These are phyloP conservation scores for Tenebrio molitor DNA, from an alignment of 1,140 invertebrate genomes.

Conservation along the genomic window DNA sequence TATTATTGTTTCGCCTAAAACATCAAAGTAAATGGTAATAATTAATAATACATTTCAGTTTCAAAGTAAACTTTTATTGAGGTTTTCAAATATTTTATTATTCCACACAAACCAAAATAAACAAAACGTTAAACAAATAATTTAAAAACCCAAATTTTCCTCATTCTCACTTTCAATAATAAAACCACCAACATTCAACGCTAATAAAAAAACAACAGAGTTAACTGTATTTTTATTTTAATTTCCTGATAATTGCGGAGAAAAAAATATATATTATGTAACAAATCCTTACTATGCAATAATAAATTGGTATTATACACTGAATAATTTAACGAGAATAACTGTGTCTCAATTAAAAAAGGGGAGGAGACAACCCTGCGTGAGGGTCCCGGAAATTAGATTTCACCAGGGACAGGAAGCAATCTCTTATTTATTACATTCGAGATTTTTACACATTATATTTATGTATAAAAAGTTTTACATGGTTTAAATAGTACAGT, in stretches of 20 bases:
- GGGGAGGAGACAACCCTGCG: conserved; percentile 43
- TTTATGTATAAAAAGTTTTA: conserved; percentile 54
- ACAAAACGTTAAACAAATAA: conserved; percentile 32
- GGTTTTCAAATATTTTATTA: conserved; percentile 22
- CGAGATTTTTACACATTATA: conserved; percentile 51
- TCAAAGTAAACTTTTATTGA: neutral
- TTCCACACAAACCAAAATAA: conserved; percentile 27
- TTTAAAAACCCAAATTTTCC: conserved; percentile 23
- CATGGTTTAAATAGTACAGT: conserved; percentile 49
- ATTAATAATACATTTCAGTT: neutral
- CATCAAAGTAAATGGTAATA: no score
- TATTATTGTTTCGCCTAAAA: no score
- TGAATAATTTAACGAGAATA: conserved; percentile 50
- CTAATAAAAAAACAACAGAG: conserved; percentile 47
- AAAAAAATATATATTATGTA: conserved; percentile 48
- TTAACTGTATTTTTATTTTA: conserved; percentile 49
- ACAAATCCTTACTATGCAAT: conserved; percentile 50
- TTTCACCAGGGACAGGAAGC: conserved; percentile 38
- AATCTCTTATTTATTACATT: conserved; percentile 50
- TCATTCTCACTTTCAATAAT: conserved; percentile 35
- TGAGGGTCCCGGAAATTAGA: conserved; percentile 41
- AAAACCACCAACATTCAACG: conserved; percentile 37
- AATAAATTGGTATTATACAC: conserved; percentile 50
- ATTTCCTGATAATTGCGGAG: conserved; percentile 51
- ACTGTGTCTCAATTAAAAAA: conserved; percentile 42